phyloP scores from a whole-genome alignment of 2,113 vertebrate species.

The Mobula birostris region DNA sequence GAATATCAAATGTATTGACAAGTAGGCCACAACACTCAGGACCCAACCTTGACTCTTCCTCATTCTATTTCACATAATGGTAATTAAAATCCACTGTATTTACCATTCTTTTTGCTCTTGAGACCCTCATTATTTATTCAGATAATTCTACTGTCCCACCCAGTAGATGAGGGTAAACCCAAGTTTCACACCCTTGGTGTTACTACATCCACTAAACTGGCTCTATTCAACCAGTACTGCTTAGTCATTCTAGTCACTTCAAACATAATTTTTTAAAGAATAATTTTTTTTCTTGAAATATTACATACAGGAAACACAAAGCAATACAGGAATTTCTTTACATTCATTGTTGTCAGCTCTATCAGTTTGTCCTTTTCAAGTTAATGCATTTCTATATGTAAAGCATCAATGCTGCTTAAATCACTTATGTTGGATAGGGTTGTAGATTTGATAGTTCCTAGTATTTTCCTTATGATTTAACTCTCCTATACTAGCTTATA shows the following conservation, averaged over 20 bases:
- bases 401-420: no score
- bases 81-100: conserved; percentile 30
- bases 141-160: not conserved
- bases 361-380: no score
- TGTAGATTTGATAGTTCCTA: no score
- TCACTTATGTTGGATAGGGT: no score
- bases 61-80: conserved; percentile 20
- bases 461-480: no score
- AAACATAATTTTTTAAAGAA: not conserved
- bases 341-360: no score
- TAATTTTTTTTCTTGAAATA: no score
- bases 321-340: no score
- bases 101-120: not conserved
- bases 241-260: not conserved
- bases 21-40: not conserved
- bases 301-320: no score
- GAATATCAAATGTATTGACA: not conserved
- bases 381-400: no score
- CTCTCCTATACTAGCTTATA: no score
- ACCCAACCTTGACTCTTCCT: not conserved
- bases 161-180: no score
- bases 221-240: not conserved
- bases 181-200: not conserved
- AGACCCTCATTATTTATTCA: conserved; percentile 20
- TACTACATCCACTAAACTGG: not conserved